phyloP scores from a whole-genome alignment of 2,113 vertebrate genomes.

The Solea solea region DNA sequence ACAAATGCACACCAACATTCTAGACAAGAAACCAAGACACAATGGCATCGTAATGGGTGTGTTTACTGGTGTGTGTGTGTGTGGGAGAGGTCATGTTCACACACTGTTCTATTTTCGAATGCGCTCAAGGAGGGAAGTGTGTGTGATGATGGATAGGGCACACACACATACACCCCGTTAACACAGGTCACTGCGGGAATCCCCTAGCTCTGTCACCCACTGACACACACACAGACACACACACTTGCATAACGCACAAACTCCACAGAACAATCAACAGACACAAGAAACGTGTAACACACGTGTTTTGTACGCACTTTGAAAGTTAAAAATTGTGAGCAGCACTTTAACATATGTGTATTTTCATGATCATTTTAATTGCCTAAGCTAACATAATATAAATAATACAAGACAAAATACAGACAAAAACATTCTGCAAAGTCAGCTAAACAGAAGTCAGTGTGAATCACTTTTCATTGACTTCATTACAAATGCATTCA shows the following conservation, averaged over 20 bases:
- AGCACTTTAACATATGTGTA: no score
- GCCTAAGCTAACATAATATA: no score
- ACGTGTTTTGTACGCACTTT: background rate
- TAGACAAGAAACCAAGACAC: conserved; percentile 62
- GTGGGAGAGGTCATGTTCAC: conserved; percentile 83
- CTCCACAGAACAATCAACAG: background rate
- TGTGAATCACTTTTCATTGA: no score
- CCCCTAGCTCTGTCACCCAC: conserved; percentile 64
- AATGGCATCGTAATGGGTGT: conserved; percentile 72
- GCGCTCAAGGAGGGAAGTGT: conserved; percentile 78
- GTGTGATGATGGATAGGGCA: conserved; percentile 80
- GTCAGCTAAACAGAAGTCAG: no score
- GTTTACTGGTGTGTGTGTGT: conserved; percentile 66
- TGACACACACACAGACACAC: conserved; percentile 47
- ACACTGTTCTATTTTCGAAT: conserved; percentile 80
- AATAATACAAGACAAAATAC: no score
- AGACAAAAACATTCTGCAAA: no score
- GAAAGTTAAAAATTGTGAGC: background rate
- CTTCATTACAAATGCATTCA: no score
- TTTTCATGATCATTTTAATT: no score
- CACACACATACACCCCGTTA: conserved; percentile 34
- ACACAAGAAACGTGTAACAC: background rate
- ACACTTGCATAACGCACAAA: conserved; percentile 26
- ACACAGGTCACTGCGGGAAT: conserved; percentile 72
- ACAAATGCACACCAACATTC: conserved; percentile 46